A percentile compares a stretch with the other conserved stretches of the same genome.
Conservation (phyloP, 2,797 vertebrate genomes). For the Propithecus deckenii region DNA sequence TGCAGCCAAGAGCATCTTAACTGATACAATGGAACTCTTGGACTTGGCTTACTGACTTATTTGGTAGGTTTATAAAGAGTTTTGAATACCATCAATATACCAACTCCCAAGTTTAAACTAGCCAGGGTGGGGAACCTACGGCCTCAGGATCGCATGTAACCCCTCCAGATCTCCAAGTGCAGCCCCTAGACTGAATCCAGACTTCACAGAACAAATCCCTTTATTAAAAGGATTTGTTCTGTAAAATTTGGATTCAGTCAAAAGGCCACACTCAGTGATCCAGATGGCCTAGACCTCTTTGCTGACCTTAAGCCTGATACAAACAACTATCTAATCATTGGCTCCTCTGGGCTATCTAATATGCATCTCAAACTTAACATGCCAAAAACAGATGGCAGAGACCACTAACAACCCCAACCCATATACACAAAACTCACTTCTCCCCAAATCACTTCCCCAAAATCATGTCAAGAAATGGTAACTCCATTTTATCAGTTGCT, state of each 20-base stretch:
- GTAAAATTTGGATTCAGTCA: background rate
- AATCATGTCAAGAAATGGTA: background rate
- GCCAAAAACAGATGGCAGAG: background rate
- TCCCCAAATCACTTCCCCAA: background rate
- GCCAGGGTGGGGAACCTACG: background rate
- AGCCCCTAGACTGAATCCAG: background rate
- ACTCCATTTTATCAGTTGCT: background rate
- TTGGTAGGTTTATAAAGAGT: background rate
- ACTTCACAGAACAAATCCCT: background rate
- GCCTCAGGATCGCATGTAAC: background rate
- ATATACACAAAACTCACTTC: background rate
- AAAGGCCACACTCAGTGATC: background rate
- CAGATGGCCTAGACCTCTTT: background rate
- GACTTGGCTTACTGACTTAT: background rate
- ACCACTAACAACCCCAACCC: no score
- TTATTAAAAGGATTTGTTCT: background rate
- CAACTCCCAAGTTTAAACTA: background rate
- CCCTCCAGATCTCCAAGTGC: background rate
- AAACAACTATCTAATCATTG: background rate
- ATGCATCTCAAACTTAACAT: background rate
- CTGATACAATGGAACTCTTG: accelerated
- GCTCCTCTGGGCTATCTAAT: background rate
- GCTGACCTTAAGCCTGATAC: background rate
- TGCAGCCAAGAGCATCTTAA: background rate
- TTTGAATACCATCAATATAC: background rate